phyloP scores from a whole-genome alignment of 2,888 invertebrate genomes.

The Eulithis prunata region DNA sequence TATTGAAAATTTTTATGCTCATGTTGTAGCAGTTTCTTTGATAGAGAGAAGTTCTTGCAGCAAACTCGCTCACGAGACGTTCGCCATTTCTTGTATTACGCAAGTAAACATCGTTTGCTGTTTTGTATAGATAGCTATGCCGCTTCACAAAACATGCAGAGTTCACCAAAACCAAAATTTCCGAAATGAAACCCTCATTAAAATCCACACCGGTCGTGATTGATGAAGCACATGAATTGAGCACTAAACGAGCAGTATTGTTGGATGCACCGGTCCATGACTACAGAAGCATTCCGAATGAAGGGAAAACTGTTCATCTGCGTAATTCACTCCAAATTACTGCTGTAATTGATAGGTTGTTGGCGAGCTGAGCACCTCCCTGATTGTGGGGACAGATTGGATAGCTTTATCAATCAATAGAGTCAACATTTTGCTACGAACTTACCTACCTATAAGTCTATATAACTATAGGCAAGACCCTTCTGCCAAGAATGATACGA shows the following conservation, averaged over 20 bases:
- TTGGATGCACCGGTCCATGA: constrained; percentile 18
- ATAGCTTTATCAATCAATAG: constrained; percentile 40
- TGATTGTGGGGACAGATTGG: constrained; percentile 39
- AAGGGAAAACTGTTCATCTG: constrained; percentile 43
- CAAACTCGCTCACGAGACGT: no score
- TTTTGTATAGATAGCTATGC: no score
- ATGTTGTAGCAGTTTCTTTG: no score
- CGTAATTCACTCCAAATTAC: constrained; percentile 43
- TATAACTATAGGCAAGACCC: no score
- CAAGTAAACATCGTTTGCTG: no score
- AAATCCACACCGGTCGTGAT: constrained; percentile 18
- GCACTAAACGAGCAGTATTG: constrained; percentile 28
- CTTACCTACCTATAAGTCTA: background rate
- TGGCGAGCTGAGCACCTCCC: constrained; percentile 38
- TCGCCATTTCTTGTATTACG: no score
- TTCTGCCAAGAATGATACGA: no score
- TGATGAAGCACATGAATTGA: constrained; percentile 10
- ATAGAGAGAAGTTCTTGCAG: no score
- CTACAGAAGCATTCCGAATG: constrained; percentile 33
- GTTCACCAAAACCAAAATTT: background rate
- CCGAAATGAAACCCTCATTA: constrained; percentile 15
- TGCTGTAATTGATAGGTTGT: constrained; percentile 42
- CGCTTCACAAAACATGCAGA: no score
- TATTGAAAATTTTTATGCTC: no score
- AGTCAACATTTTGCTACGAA: constrained; percentile 15